phyloP scores from a whole-genome alignment of 2,888 invertebrate species.

The Myopa tessellatipennis region DNA sequence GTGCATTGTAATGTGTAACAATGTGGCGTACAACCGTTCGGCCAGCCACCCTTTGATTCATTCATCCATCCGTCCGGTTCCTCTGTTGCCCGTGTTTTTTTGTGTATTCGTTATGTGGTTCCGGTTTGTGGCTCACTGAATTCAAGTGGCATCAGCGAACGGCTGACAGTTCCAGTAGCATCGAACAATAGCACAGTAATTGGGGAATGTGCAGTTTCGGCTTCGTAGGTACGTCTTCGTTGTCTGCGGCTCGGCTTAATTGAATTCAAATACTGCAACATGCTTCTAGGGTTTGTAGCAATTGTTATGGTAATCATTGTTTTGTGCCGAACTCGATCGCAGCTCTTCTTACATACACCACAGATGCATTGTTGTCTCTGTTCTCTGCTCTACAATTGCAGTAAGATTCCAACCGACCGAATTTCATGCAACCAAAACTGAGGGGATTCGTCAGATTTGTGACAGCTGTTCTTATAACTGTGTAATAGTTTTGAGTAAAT shows the following conservation, averaged over 20 bases:
- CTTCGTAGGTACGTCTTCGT: neutral
- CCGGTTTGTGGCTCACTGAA: constrained; percentile 14
- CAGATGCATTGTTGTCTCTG: too few species aligned
- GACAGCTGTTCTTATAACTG: too few species aligned
- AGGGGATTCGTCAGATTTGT: too few species aligned
- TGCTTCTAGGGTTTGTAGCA: neutral
- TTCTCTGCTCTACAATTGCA: too few species aligned
- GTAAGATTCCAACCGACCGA: too few species aligned
- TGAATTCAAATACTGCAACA: neutral
- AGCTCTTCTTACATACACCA: too few species aligned
- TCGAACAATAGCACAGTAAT: constrained; percentile 32
- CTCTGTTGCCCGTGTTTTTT: neutral
- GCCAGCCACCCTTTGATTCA: neutral
- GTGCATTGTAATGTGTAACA: neutral
- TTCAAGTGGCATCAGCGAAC: constrained; percentile 23
- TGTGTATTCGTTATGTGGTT: constrained; percentile 20
- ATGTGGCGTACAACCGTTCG: neutral
- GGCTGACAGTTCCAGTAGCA: neutral
- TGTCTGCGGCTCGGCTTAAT: too few species aligned
- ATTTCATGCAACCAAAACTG: too few species aligned
- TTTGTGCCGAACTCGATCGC: neutral
- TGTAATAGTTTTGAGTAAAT: too few species aligned
- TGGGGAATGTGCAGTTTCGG: constrained; percentile 14
- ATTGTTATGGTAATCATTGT: neutral
- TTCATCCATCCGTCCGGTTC: constrained; percentile 22